Conservation (phyloP, 2,888 invertebrate genomes). For the Vanessa cardui region DNA sequence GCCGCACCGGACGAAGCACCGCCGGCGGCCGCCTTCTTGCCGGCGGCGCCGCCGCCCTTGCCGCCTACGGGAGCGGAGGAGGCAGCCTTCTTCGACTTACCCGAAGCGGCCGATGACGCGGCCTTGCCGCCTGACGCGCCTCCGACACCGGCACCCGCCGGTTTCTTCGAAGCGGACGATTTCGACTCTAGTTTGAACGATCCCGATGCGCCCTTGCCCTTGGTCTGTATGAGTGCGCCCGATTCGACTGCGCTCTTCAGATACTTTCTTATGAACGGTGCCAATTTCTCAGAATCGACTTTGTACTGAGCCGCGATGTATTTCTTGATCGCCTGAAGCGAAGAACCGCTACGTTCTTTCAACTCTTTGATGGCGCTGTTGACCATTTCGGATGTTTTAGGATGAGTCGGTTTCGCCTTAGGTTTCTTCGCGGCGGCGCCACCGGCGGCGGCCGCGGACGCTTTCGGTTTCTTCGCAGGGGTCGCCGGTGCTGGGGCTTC, state of each 20-base stretch:
- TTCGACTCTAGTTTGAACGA: slow-evolving; percentile 66
- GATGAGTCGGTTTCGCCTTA: slow-evolving; percentile 44
- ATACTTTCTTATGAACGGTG: slow-evolving; percentile 81
- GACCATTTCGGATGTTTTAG: slow-evolving; percentile 31
- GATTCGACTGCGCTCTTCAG: slow-evolving; percentile 81
- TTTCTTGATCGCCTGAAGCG: slow-evolving; percentile 83
- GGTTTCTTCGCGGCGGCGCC: slow-evolving; percentile 42
- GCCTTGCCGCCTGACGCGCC: slow-evolving; percentile 42
- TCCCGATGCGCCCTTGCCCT: slow-evolving; percentile 80
- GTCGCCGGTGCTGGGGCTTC: slow-evolving; percentile 56
- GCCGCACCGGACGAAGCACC: slow-evolving; percentile 50
- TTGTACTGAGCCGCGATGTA: slow-evolving; percentile 82
- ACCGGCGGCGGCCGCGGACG: too few species aligned
- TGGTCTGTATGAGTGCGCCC: slow-evolving; percentile 80
- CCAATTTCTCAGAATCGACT: slow-evolving; percentile 67
- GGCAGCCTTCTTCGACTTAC: slow-evolving; percentile 43
- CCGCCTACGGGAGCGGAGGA: slow-evolving; percentile 39
- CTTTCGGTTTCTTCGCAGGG: slow-evolving; percentile 25
- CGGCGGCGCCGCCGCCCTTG: slow-evolving; percentile 18
- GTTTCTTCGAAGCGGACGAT: slow-evolving; percentile 44
- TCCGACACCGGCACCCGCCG: slow-evolving; percentile 19
- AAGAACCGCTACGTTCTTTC: slow-evolving; percentile 82
- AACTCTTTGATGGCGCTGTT: slow-evolving; percentile 48
- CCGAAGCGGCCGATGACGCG: slow-evolving; percentile 43
- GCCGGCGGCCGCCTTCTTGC: slow-evolving; percentile 28